Base-by-base conservation (phyloP, 2,797 vertebrate genomes). In the Phoeniculus purpureus region DNA sequence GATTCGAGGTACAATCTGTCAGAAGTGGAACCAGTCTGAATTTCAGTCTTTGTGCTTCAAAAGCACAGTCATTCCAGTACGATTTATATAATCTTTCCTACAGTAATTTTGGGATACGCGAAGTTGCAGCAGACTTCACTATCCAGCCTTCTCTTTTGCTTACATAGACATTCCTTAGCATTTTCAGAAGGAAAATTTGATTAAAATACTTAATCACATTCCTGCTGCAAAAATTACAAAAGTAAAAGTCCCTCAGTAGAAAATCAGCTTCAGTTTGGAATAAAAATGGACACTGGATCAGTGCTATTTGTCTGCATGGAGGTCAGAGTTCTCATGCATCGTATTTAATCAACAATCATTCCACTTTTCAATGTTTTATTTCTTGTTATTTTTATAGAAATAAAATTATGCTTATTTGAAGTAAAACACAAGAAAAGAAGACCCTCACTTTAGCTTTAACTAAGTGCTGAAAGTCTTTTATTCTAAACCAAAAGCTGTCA, bases 401-500 rank as follows among this genome's bases (percentile, higher is more conserved):
- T 68, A 82, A 76, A 82, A 82, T 58, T 2, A 45, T 79, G 19
- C 22, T 89, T 11, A 59, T 89, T 91, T 92, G 58, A 43, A 90
- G 87, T 21, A 51, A 77, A 76, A 92, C 65, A 10, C n/a, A 84
- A 89, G 81, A 67, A 64, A 91, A 71, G 51, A 96, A 47, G 22
- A 90, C 16, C 10, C 66, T 94, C 83, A 71, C 83, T 85, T 95
- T 80, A 81, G 50, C 72, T 91, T 58, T 85, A 31, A 72, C 52
- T 93, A 88, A 94, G 95, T 86, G 79, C 82, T 87, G 25, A 2
- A 80, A 85, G 27, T 81, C 72, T 68, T 79, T 83, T 91, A 77
- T 90, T 95, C 54, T 92, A 95, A 94, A 91, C 58, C 72, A 61
- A 77, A 92, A 96, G 26, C 70, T 86, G 82, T 65, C 92, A 94